Evolutionary conservation across 2,797 vertebrate species (phyloP), one percentile per base, ranked within the genome.

Genomic region (Xenops minutus): DNA sequence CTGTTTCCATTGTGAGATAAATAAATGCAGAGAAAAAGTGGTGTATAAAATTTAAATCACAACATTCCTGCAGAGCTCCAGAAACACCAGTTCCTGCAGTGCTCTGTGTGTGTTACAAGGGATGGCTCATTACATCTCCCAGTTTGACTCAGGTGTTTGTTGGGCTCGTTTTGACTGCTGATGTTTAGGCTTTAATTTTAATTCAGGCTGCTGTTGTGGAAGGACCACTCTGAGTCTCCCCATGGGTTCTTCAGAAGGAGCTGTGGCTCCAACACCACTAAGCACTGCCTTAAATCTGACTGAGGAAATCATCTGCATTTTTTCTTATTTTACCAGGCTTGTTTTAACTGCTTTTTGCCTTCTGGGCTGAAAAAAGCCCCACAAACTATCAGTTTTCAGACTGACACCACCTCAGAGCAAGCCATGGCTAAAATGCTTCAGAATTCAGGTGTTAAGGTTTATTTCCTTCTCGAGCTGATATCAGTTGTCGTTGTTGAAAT

Each of bases 101-200:
- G 69, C 76, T 51, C 61, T 59, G 49, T 71, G 54, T 54, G 83
- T 37, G 51, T 41, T 72, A 72, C 54, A 46, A 30, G 89, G 67
- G 69, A 78, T 2, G 29, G 59, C 55, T 92, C 74, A 39, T 92
- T 82, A 56, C 29, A 7, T 20, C 44, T 85, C 80, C 51, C 37
- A 32, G 59, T 90, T 82, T 85, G 88, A 75, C 41, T 39, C 76
- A 32, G 73, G 80, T 68, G 2, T 79, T 93, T 75, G 44, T n/a
- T 51, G 1, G 72, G 1, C 64, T 88, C 6, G 6, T 89, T 92
- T 49, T 49, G 68, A 29, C 73, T 52, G 88, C 32, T 72, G 54
- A 4, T 41, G 58, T 77, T 91, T 56, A 69, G 61, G 77, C 26
- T 89, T 72, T 87, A 62, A 21, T 86, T 95, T 87, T 29, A 88